Conservation (phyloP, 2,113 vertebrate species). For the Alectura lathami region DNA sequence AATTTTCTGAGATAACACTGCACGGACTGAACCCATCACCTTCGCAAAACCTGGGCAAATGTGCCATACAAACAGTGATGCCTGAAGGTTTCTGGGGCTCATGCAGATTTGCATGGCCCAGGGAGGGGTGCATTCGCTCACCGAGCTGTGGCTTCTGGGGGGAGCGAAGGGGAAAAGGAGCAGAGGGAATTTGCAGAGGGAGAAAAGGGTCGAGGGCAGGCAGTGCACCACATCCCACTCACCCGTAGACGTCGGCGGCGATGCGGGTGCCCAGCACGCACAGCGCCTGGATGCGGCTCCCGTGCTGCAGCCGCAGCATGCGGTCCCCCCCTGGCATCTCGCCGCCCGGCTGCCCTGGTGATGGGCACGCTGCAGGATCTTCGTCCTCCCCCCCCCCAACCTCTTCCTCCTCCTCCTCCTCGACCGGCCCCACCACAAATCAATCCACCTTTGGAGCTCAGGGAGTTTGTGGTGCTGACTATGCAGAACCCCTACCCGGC, state of each 20-base stretch:
- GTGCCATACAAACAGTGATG: accelerated
- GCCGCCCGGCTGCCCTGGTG: accelerated
- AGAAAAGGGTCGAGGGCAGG: not conserved
- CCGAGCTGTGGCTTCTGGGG: not conserved
- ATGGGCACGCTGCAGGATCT: not conserved
- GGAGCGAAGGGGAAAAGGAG: not conserved
- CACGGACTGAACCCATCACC: accelerated
- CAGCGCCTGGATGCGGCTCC: constrained; percentile 76
- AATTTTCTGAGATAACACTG: not conserved
- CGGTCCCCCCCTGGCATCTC: constrained; percentile 59
- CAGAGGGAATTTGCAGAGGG: no score
- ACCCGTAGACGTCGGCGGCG: constrained; percentile 65
- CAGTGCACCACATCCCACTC: not conserved
- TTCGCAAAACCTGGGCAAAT: accelerated
- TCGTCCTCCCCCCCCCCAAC: not conserved
- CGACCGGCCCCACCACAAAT: not conserved
- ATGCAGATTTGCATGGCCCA: not conserved
- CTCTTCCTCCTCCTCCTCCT: not conserved
- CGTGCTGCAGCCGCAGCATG: constrained; percentile 75
- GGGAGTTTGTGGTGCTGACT: not conserved
- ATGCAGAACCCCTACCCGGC: not conserved
- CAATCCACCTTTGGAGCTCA: not conserved
- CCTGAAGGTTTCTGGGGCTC: not conserved
- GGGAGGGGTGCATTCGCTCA: not conserved
- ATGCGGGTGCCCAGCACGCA: constrained; percentile 71